phyloP scores from a whole-genome alignment of 2,113 vertebrate species.

The Corythornis cristatus region DNA sequence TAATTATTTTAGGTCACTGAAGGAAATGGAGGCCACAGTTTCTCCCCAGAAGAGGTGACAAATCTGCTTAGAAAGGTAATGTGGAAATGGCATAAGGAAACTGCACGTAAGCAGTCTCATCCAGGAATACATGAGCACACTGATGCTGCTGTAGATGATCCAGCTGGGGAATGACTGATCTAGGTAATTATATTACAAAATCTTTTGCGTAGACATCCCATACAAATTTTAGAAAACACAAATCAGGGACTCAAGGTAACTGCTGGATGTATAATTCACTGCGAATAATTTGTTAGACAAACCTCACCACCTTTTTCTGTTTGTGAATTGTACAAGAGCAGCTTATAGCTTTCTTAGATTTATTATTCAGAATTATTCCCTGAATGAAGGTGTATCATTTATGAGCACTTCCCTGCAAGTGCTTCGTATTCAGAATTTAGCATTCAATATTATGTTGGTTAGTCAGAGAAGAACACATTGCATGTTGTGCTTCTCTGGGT shows the following conservation, averaged over 20 bases:
- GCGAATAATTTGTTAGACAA: constrained; percentile 44
- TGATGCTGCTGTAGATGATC: constrained; percentile 18
- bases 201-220: constrained; percentile 59
- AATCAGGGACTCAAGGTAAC: background rate
- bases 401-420: constrained; percentile 30
- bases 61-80: constrained; percentile 65
- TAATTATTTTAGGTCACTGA: constrained; percentile 56
- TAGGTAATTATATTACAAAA: constrained; percentile 50
- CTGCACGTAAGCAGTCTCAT: constrained; percentile 17
- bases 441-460: background rate
- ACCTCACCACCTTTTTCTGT: constrained; percentile 23
- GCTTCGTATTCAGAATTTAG: constrained; percentile 36
- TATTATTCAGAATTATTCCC: constrained; percentile 65
- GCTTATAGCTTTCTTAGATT: constrained; percentile 27
- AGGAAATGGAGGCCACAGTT: constrained; percentile 31
- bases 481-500: background rate
- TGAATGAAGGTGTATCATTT: constrained; percentile 52
- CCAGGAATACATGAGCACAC: constrained; percentile 19
- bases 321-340: background rate
- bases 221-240: constrained; percentile 64
- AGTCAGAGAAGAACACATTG: background rate
- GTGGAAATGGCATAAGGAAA: constrained; percentile 9
- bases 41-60: constrained; percentile 41
- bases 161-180: constrained; percentile 51
- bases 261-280: constrained; percentile 25